Base-by-base conservation (phyloP, 2,888 invertebrate species). In the Cantharis rustica region DNA sequence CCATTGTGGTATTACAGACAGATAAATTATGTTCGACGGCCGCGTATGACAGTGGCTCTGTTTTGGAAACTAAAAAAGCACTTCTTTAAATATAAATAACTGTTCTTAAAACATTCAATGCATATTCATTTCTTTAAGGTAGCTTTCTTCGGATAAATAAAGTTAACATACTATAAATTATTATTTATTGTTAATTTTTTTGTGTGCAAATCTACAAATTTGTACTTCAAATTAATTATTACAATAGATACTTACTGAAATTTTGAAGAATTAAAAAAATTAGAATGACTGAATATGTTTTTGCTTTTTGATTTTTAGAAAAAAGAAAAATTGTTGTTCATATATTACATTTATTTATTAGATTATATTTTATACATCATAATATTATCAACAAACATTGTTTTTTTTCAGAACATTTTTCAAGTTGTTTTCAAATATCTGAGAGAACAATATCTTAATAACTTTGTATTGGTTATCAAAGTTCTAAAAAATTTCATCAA, bases 1-100 rank as follows among this genome's bases (percentile, higher is more conserved):
- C 88, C 87, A 87, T 87, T 88, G 87, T 87, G 86, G 86, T 84
- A 84, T 84, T 85, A 86, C 87, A 88, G 88, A 88, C 88, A 87
- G 86, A 88, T 88, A 88, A 88, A 88, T 88, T 87, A 88, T 86
- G 86, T 86, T 87, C 87, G 87, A 88, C 86, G 85, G 86, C 79
- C 86, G 86, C 87, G 87, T 88, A 88, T 88, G 88, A 88, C 88
- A 88, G 88, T 87, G 87, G 87, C 86, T 80, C 79, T 73, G 73
- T 81, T 75, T 76, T 76, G 71, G 72, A 79, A 75, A 75, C 76
- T 73, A 79, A 76, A 79, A 47, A 78, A 78, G 73, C 71, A 75
- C 75, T 79, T 79, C 83, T 84, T 82, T 83, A 85, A 84, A 85
- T 85, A 86, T 86, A 85, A 85, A 84, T 86, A 86, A 86, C 85